Conservation (phyloP, 2,888 invertebrate genomes). For the Caenorhabditis sp. region DNA sequence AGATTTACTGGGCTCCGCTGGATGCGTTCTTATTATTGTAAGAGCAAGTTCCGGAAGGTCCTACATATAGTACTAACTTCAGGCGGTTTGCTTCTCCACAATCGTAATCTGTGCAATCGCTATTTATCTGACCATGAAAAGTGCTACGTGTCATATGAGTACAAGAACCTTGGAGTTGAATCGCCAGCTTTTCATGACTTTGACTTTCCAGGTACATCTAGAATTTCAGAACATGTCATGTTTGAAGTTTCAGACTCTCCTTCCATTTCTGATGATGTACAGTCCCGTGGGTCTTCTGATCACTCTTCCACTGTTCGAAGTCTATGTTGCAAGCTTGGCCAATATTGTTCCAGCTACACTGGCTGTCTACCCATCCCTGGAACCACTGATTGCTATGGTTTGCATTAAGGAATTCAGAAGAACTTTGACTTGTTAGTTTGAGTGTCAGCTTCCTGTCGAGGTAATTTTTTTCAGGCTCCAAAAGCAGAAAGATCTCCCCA, state of each 20-base stretch:
- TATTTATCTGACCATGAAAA: constrained; percentile 44
- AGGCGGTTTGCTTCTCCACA: constrained; percentile 43
- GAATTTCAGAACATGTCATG: no score
- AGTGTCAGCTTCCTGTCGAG: no score
- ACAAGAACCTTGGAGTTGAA: constrained; percentile 43
- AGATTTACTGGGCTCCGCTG: constrained; percentile 26
- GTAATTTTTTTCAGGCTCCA: neutral
- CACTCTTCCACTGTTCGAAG: constrained; percentile 45
- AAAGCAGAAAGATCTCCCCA: neutral
- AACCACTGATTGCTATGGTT: constrained; percentile 39
- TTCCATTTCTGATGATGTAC: constrained; percentile 49
- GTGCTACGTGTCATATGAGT: constrained; percentile 40
- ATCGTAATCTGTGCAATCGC: constrained; percentile 36
- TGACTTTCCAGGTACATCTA: constrained; percentile 34
- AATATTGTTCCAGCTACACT: constrained; percentile 27
- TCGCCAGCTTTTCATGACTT: constrained; percentile 39
- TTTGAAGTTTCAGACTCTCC: constrained; percentile 40
- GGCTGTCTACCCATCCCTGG: constrained; percentile 36
- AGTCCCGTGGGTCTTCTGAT: constrained; percentile 42
- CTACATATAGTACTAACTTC: neutral
- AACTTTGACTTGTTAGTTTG: constrained; percentile 18
- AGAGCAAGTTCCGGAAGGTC: neutral
- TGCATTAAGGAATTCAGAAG: constrained; percentile 47
- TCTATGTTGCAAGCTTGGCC: constrained; percentile 33
- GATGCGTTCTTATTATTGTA: constrained; percentile 49